Conservation (phyloP, 2,888 invertebrate species). For the Lomographa bimaculata region DNA sequence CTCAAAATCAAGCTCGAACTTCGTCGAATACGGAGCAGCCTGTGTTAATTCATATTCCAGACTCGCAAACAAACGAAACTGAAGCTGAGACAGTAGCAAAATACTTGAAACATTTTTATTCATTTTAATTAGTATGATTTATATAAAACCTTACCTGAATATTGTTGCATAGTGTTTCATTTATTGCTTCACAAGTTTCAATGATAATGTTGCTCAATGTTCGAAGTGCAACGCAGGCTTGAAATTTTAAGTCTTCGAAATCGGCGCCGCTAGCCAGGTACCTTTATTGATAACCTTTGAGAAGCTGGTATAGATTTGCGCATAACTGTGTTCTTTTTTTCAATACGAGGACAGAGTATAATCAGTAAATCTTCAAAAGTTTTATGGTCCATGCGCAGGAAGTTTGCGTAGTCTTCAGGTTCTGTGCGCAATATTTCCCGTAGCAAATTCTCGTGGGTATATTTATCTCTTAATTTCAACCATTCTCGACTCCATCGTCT, state of each 20-base stretch:
- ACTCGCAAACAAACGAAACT: slow-evolving; percentile 16
- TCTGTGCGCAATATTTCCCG: slow-evolving; percentile 15
- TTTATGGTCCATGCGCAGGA: slow-evolving; percentile 12
- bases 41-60: slow-evolving; percentile 15
- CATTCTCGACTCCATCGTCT: slow-evolving; percentile 12
- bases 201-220: slow-evolving; percentile 18
- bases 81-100: slow-evolving; percentile 10
- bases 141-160: slow-evolving; percentile 15
- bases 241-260: slow-evolving; percentile 24
- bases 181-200: slow-evolving; percentile 24
- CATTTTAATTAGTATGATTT: slow-evolving; percentile 13
- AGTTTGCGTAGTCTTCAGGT: slow-evolving; percentile 19
- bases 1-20: too few relatives aligned
- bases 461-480: slow-evolving; percentile 11
- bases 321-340: slow-evolving; percentile 20
- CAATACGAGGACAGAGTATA: slow-evolving; percentile 14
- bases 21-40: slow-evolving; percentile 16
- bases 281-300: slow-evolving; percentile 23
- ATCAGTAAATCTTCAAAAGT: slow-evolving; percentile 13
- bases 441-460: slow-evolving; percentile 17
- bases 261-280: slow-evolving; percentile 19
- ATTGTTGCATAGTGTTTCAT: slow-evolving; percentile 16
- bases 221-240: slow-evolving; percentile 17
- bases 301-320: slow-evolving; percentile 20
- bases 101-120: slow-evolving; percentile 12